A percentile compares a stretch with the other conserved stretches of the same genome.
Evolutionary conservation across 2,888 invertebrate genomes (phyloP).

Genomic region (Aspidapion aeneum): DNA sequence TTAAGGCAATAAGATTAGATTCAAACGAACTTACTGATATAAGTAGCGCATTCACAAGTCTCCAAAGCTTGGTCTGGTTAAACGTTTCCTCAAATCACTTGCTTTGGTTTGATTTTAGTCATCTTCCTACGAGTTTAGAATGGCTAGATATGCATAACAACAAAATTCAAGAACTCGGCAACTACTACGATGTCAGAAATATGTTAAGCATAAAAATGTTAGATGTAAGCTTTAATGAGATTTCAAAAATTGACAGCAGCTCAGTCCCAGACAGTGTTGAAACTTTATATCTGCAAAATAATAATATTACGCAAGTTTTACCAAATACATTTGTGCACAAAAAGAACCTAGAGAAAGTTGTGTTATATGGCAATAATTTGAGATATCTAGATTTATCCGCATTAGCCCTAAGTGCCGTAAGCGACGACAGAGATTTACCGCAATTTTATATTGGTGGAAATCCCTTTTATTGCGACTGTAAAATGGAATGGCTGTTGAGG

Average conservation of each 20-base stretch:
- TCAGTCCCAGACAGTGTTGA: constrained; percentile 72
- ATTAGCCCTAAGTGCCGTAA: constrained; percentile 62
- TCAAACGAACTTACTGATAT: constrained; percentile 75
- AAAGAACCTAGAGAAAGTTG: constrained; percentile 69
- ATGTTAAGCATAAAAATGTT: constrained; percentile 69
- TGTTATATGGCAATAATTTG: constrained; percentile 71
- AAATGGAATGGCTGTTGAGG: constrained; percentile 82
- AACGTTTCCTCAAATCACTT: constrained; percentile 79
- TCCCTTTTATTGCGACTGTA: constrained; percentile 82
- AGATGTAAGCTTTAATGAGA: constrained; percentile 70
- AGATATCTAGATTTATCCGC: constrained; percentile 69
- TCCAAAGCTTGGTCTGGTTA: constrained; percentile 72
- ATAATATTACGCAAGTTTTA: constrained; percentile 65
- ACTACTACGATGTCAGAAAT: constrained; percentile 65
- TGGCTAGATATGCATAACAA: constrained; percentile 82
- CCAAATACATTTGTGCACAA: constrained; percentile 70
- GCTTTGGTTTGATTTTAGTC: constrained; percentile 76
- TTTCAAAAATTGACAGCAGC: constrained; percentile 63
- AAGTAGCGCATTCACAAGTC: constrained; percentile 71
- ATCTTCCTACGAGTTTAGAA: constrained; percentile 70
- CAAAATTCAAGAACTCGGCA: constrained; percentile 70
- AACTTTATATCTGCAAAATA: constrained; percentile 69
- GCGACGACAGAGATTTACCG: constrained; percentile 66
- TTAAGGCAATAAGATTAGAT: constrained; percentile 74
- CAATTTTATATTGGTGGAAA: constrained; percentile 79